Percentiles rank a stretch among this genome's conserved stretches.
Conservation (phyloP, 2,113 vertebrate genomes). For the Petrocephalus zakoni region DNA sequence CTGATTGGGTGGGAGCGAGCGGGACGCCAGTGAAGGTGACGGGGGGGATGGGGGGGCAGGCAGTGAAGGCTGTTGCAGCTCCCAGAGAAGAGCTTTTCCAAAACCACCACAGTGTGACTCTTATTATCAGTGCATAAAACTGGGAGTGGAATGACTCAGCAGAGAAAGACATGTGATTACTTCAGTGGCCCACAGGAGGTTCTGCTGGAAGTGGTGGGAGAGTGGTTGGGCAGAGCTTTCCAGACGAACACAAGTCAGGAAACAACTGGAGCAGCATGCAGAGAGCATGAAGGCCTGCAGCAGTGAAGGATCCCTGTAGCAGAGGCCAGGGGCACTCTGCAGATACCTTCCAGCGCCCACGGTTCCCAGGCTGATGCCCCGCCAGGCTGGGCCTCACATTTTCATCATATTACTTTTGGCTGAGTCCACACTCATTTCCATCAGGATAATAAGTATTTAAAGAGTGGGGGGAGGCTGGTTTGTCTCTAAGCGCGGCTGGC, state of each 20-base stretch:
- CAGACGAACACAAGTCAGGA: neutral
- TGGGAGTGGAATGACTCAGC: neutral
- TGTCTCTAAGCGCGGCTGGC: neutral
- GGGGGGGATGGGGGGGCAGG: neutral
- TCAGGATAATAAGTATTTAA: neutral
- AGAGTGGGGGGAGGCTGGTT: neutral
- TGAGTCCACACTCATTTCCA: constrained; percentile 8
- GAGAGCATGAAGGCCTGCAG: neutral
- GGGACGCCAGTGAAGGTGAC: neutral
- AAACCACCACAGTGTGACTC: neutral
- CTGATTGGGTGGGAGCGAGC: neutral
- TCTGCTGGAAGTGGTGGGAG: neutral
- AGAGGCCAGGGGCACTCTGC: neutral
- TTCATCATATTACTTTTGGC: neutral
- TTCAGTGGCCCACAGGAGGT: neutral
- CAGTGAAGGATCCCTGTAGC: neutral
- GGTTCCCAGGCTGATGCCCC: neutral
- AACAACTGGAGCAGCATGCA: neutral
- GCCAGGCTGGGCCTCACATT: neutral
- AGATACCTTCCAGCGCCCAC: neutral
- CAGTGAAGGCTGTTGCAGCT: too few relatives aligned
- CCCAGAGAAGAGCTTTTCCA: neutral
- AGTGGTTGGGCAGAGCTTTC: neutral
- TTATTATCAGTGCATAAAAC: neutral
- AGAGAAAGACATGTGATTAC: neutral